Evolutionary conservation across 1,140 invertebrate genomes (phyloP).

Genomic region (Bathynomus jamesi): DNA sequence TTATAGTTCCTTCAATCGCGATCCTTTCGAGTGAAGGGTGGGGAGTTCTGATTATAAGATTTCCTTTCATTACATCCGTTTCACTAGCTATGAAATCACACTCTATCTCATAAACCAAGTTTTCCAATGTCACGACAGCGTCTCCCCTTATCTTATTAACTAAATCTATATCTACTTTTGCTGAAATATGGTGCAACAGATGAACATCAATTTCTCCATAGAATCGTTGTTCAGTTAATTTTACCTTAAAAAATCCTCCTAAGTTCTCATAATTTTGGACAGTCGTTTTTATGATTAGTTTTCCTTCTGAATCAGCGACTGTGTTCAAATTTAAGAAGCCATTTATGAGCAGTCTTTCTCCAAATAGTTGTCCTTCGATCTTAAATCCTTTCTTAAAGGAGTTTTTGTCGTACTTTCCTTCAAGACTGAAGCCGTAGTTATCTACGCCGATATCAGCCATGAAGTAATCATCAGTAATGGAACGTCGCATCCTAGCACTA

Average conservation of each 20-base stretch:
- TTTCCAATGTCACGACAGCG: neutral
- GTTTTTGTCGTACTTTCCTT: constrained; percentile 16
- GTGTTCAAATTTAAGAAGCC: constrained; percentile 18
- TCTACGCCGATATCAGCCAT: constrained; percentile 27
- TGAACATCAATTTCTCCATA: neutral
- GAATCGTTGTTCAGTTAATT: neutral
- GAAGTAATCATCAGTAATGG: constrained; percentile 24
- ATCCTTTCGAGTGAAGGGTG: neutral
- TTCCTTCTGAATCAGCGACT: constrained; percentile 23
- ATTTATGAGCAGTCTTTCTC: constrained; percentile 21
- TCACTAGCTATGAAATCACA: neutral
- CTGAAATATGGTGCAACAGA: neutral
- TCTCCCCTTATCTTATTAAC: neutral
- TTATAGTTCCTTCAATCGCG: neutral
- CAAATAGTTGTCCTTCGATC: constrained; percentile 27
- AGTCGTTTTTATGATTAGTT: constrained; percentile 24
- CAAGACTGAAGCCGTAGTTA: constrained; percentile 25
- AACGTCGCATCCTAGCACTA: constrained; percentile 20
- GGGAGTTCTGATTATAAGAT: neutral
- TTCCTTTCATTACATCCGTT: neutral
- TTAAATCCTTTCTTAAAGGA: constrained; percentile 17
- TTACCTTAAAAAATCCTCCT: constrained; percentile 10
- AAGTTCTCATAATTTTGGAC: constrained; percentile 20
- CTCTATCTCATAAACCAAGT: neutral
- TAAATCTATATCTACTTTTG: neutral